Base-by-base conservation (phyloP, 2,797 vertebrate genomes). In the Antennarius maculatus region DNA sequence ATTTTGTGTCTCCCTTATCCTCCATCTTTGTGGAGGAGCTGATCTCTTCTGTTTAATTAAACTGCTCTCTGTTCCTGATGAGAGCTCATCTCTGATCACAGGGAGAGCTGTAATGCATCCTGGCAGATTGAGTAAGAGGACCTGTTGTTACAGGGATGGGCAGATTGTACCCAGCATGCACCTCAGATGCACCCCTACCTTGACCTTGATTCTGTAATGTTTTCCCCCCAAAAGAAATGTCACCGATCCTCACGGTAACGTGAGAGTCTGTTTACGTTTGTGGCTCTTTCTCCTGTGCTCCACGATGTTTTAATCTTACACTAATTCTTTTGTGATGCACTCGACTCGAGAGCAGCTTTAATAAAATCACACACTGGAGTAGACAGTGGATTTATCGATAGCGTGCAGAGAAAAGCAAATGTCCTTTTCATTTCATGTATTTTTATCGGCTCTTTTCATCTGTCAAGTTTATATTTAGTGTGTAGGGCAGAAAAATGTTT, bases 11-110 rank as follows among this genome's bases (percentile, higher is more conserved):
- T 76, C 54, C 29, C 75, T 78, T 78, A 85, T 88, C 82, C 81
- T 23, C 79, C 84, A 83, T 87, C 75, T 61, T 53, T 27, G 71
- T 47, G 39, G 42, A 74, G 76, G 76, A 83, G 77, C 74, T 76
- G 69, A 82, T 83, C 83, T 74, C 70, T 77, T 81, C 75, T 37
- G 78, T 86, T 91, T 90, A 92, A 92, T 93, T 90, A 92, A 91
- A 86, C 70, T 61, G 72, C 76, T 74, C 76, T 61, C 50, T 78
- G 64, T 51, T 76, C 77, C 75, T 63, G 80, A 81, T 84, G 87
- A 89, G 86, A 77, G 81, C 83, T 83, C 69, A 68, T 85, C 75
- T 84, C 74, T 69, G 75, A 80, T 77, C 69, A 42, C 83, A 59
- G 71, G 3, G 51, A 65, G 61, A 70, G 66, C 27, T 53, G 77